phyloP scores from a whole-genome alignment of 2,888 invertebrate species.

The Crematogaster levior region DNA sequence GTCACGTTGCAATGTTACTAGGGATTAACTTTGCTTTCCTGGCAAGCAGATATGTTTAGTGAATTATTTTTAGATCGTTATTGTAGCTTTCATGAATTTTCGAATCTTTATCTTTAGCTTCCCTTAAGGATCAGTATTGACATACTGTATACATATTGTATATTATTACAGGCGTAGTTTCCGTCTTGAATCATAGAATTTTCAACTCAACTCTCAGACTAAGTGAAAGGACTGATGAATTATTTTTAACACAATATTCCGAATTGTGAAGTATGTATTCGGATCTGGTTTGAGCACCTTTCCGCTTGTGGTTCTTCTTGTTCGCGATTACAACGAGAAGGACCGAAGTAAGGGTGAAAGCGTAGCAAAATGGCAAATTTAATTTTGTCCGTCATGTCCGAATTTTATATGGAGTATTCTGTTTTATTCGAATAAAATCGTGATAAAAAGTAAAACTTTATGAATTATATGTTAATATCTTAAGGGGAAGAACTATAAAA shows the following conservation, averaged over 20 bases:
- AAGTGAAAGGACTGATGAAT: neutral
- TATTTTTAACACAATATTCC: neutral
- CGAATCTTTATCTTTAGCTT: neutral
- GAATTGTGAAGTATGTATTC: neutral
- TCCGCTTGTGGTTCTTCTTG: constrained; percentile 71
- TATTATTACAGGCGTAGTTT: neutral
- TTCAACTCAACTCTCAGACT: neutral
- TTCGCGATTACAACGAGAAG: constrained; percentile 77
- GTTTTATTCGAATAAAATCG: neutral
- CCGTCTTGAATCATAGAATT: neutral
- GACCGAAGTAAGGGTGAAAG: constrained; percentile 74
- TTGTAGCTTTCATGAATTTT: neutral
- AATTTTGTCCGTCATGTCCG: constrained; percentile 77
- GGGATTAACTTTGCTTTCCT: neutral
- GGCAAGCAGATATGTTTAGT: neutral
- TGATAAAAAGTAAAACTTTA: neutral
- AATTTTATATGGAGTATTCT: constrained; percentile 1
- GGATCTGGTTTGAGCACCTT: constrained; percentile 74
- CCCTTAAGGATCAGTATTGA: neutral
- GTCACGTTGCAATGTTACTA: constrained; percentile 2
- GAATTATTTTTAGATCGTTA: neutral
- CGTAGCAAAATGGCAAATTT: constrained; percentile 82
- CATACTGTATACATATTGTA: neutral
- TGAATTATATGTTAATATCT: neutral
- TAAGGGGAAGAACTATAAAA: neutral